These are phyloP conservation scores for Halcyon badia DNA, from an alignment of 2,797 vertebrate genomes.

Conservation along the genomic window DNA sequence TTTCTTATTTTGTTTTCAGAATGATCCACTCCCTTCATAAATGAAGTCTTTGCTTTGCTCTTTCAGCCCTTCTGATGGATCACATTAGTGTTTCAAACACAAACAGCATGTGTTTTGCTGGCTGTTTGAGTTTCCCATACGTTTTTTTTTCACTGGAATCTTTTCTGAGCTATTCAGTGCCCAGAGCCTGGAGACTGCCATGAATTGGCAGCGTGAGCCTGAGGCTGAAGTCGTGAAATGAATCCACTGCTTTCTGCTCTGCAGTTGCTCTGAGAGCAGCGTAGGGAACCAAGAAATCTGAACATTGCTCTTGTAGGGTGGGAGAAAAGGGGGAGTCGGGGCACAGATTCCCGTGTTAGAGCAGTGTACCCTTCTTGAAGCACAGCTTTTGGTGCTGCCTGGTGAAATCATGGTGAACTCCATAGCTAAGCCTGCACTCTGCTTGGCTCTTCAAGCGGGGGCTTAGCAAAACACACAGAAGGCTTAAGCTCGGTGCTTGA, in stretches of 20 bases:
- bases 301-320: neutral
- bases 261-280: neutral
- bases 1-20: neutral
- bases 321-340: neutral
- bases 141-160: neutral
- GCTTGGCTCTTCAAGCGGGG: neutral
- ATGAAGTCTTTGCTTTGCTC: neutral
- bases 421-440: rapidly evolving
- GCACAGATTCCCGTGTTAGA: neutral
- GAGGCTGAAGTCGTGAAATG: neutral
- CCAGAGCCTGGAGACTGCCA: neutral
- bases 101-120: constrained; percentile 1
- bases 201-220: neutral
- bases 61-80: constrained; percentile 14
- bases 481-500: neutral
- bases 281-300: neutral
- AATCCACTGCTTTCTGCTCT: neutral
- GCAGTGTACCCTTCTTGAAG: neutral
- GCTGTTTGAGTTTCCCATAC: neutral
- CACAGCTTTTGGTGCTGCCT: neutral
- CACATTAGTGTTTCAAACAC: constrained; percentile 6
- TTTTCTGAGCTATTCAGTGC: constrained; percentile 10
- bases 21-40: neutral
- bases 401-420: neutral
- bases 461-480: neutral